Evolutionary conservation across 2,797 vertebrate genomes (phyloP), one percentile per base, ranked within the genome.

Genomic region (Dromococcyx pavoninus): DNA sequence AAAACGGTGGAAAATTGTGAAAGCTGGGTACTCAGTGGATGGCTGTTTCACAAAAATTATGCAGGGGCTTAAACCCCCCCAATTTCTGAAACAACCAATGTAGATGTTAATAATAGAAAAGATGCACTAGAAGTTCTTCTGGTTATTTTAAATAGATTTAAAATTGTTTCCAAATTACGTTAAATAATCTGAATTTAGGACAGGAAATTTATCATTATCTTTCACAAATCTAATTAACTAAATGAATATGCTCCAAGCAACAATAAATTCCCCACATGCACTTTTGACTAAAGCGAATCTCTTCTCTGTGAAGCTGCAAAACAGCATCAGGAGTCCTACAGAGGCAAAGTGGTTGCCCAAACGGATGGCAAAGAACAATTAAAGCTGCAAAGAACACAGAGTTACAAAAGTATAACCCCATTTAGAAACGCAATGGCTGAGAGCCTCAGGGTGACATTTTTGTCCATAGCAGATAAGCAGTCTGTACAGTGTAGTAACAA

Each of bases 131-230:
- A 64, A 85, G 11, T 58, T 91, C 74, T 91, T 72, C 57, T 9
- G 25, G 66, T 77, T 91, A 44, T 66, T 94, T 91, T 70, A 75
- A 44, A 57, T 0, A 83, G n/a, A 83, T 80, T 85, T 83, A 71
- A 27, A 89, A 57, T 37, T 1, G 0, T 41, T 65, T 92, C 60
- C 60, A 77, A 79, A 83, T n/a, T 60, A 51, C 51, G 88, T 88
- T 92, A 77, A 85, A 84, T 64, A 86, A 33, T 35, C 3, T 2
- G 51, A 89, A 91, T 92, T 92, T 88, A 80, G 73, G 70, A 88
- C 70, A 91, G 91, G 87, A 89, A 93, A 74, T 62, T 88, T 84
- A 81, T 74, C 54, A 89, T 97, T 96, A 92, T 74, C 84, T 80
- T 87, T 72, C 43, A 73, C 30, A 66, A 83, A 86, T 75, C 89